Evolutionary conservation across 2,888 invertebrate species (phyloP), one percentile per base, ranked within the genome.

Genomic region (Machimus rusticus): DNA sequence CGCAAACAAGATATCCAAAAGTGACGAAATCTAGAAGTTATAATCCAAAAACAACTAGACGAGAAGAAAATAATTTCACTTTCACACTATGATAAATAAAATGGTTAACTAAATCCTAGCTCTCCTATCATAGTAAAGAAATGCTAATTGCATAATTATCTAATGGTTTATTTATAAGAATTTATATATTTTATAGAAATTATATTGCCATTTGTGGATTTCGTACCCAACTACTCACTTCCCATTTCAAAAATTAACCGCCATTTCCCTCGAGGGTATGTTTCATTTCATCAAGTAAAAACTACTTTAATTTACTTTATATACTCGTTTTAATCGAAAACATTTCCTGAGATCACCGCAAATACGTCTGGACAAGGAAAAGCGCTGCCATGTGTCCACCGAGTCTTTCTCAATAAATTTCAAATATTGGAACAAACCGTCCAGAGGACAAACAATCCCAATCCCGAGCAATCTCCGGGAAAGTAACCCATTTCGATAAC

Each of bases 401-500:
- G 28, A 66, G 66, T 66, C 66, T 28, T 23, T 66, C 66, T 66
- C 66, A 66, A 66, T 66, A 66, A 66, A 66, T 23, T 66, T 66
- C 66, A 66, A 66, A 66, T 66, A 66, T 66, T 66, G 23, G 28
- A 9, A 66, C 23, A 66, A 66, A 66, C 66, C 66, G 6, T 66
- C 66, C 28, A 12, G 19, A 66, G 66, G 66, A 66, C 23, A 66
- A 66, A 66, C 23, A 66, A 66, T 66, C 66, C 66, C 23, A 76
- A 76, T 76, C 76, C 31, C 14, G 28, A 76, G n/a, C 57, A 76
- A 34, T 76, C 34, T 9, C 34, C n/a, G 5, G 8, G 81, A 81
- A 51, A 81, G 81, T 81, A 81, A 55, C 81, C 81, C 81, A 81
- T 81, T 81, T 55, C 46, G 81, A 81, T 55, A 81, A 81, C 81